Evolutionary conservation across 2,888 invertebrate species (phyloP).

Genomic region (Andrena bucephala): DNA sequence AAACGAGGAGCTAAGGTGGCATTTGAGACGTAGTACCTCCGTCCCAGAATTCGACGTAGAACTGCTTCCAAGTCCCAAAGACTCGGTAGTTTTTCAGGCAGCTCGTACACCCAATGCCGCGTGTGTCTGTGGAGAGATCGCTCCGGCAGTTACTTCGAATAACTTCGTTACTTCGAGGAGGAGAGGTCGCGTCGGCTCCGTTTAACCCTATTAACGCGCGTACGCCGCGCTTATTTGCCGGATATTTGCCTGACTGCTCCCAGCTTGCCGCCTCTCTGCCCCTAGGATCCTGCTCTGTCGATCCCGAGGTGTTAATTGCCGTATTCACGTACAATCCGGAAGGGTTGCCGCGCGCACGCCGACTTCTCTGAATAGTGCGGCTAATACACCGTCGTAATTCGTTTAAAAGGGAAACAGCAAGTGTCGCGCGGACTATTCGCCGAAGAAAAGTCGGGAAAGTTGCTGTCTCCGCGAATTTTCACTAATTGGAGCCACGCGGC

Average conservation of each 20-base stretch:
- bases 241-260: constrained; percentile 61
- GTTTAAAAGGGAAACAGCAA: constrained; percentile 76
- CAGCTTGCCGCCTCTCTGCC: constrained; percentile 43
- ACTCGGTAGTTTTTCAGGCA: neutral
- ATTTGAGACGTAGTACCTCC: neutral
- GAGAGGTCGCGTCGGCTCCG: constrained; percentile 66
- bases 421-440: constrained; percentile 63
- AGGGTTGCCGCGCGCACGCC: constrained; percentile 77
- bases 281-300: constrained; percentile 59
- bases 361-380: constrained; percentile 83
- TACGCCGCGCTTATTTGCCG: constrained; percentile 78
- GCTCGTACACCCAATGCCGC: neutral
- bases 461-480: constrained; percentile 36
- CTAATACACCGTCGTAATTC: constrained; percentile 84
- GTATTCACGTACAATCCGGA: constrained; percentile 81
- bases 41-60: neutral
- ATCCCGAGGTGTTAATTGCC: constrained; percentile 83
- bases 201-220: constrained; percentile 81
- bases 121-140: constrained; percentile 44
- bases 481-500: constrained; percentile 13
- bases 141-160: constrained; percentile 73
- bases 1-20: no score
- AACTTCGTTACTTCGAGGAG: constrained; percentile 77
- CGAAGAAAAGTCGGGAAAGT: constrained; percentile 66
- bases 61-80: neutral